These are phyloP conservation scores for Amblyraja radiata DNA, from an alignment of 2,797 vertebrate species.

Conservation along the genomic window DNA sequence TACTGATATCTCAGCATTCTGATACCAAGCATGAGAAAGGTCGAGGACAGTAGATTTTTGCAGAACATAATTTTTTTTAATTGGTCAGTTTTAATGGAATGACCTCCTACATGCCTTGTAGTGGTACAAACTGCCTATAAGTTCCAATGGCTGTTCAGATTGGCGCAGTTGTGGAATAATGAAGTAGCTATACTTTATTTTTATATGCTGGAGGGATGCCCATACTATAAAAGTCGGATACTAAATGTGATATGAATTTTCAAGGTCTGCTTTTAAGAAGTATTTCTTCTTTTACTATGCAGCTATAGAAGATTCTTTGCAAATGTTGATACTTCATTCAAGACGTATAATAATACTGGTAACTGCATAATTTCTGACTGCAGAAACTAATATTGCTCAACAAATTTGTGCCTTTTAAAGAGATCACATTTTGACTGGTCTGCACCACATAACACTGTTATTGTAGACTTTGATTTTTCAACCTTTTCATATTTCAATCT, in stretches of 20 bases:
- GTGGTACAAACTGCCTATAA: constrained; percentile 9
- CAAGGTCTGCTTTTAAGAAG: background rate
- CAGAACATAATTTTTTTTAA: background rate
- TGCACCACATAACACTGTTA: background rate
- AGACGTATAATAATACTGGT: background rate
- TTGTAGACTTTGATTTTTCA: background rate
- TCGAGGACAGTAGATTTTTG: background rate
- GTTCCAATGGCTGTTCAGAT: constrained; percentile 1
- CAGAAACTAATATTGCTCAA: background rate
- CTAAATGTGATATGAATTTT: background rate
- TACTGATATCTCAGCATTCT: no score
- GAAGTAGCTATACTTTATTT: background rate
- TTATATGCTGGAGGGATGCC: constrained; percentile 5
- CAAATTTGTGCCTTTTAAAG: constrained; percentile 3
- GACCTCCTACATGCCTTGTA: background rate
- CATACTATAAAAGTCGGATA: background rate
- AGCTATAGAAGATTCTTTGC: background rate
- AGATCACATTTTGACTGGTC: background rate
- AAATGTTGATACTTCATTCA: background rate
- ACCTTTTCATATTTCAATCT: background rate
- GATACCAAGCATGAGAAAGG: background rate
- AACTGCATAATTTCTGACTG: background rate
- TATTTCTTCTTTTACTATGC: background rate
- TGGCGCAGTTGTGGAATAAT: constrained; percentile 24
- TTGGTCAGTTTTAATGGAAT: background rate